Evolutionary conservation across 1,140 invertebrate species (phyloP).

Genomic region (Neodiprion fabricii): DNA sequence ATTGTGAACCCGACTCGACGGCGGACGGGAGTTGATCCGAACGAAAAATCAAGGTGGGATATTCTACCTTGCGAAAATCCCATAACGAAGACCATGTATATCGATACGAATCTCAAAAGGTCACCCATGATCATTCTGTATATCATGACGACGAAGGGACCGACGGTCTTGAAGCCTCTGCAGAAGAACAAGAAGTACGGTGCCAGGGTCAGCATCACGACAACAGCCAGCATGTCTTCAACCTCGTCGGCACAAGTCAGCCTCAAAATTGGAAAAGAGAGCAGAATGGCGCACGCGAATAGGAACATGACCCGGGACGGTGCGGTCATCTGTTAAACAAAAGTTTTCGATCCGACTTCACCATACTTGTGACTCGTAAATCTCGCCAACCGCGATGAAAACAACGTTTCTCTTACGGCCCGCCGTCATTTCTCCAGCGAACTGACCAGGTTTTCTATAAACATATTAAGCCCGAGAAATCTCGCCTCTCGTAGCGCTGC

Average conservation of each 20-base stretch:
- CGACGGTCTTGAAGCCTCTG: constrained; percentile 96
- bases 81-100: constrained; percentile 96
- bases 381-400: not conserved
- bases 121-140: constrained; percentile 98
- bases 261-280: constrained; percentile 83
- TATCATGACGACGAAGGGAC: constrained; percentile 99
- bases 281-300: constrained; percentile 87
- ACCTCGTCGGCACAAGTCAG: constrained; percentile 82
- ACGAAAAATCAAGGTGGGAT: not conserved
- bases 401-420: not conserved
- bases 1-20: not conserved
- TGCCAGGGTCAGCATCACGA: constrained; percentile 95
- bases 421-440: not conserved
- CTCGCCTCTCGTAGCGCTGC: constrained; percentile 81
- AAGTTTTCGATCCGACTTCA: constrained; percentile 6
- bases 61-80: constrained; percentile 93
- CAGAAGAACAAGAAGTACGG: constrained; percentile 99
- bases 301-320: constrained; percentile 93
- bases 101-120: constrained; percentile 91
- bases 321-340: constrained; percentile 76
- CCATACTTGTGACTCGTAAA: not conserved
- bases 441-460: constrained; percentile 87
- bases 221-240: constrained; percentile 90
- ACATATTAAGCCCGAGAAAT: constrained; percentile 88
- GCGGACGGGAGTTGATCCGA: not conserved